phyloP scores from a whole-genome alignment of 1,140 invertebrate species.

The Caligus rogercresseyi region DNA sequence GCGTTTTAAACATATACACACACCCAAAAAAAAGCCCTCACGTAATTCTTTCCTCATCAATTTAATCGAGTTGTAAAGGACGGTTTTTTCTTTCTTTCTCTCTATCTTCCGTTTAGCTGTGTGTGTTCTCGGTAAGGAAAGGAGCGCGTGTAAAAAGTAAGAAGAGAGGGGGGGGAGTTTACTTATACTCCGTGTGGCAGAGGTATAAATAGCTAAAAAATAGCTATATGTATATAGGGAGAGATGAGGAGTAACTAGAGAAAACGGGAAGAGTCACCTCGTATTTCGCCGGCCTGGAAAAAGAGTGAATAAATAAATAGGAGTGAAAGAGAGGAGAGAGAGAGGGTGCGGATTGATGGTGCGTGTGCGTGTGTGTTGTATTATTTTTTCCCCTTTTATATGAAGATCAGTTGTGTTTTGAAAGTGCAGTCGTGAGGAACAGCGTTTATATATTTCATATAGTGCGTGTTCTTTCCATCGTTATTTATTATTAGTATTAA shows the following conservation, averaged over 20 bases:
- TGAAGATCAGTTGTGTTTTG: background rate
- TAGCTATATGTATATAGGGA: background rate
- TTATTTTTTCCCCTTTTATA: no score
- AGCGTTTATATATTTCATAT: background rate
- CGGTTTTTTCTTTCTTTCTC: background rate
- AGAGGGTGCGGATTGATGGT: background rate
- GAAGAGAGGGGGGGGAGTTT: no score
- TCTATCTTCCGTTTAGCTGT: background rate
- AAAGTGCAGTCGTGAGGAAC: background rate
- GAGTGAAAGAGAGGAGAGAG: background rate
- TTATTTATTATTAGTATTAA: no score
- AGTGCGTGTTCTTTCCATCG: background rate
- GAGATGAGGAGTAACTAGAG: background rate
- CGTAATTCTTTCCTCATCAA: background rate
- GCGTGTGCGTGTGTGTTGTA: no score
- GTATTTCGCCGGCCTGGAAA: background rate
- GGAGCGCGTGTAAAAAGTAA: no score
- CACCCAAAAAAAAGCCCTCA: background rate
- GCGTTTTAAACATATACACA: no score
- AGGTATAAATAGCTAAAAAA: background rate
- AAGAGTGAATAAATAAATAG: background rate
- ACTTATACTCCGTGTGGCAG: no score
- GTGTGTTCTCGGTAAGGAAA: no score
- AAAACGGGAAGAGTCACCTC: background rate
- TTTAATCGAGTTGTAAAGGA: background rate